Base-by-base conservation (phyloP, 2,888 invertebrate species). In the Lasioglossum figueresi region DNA sequence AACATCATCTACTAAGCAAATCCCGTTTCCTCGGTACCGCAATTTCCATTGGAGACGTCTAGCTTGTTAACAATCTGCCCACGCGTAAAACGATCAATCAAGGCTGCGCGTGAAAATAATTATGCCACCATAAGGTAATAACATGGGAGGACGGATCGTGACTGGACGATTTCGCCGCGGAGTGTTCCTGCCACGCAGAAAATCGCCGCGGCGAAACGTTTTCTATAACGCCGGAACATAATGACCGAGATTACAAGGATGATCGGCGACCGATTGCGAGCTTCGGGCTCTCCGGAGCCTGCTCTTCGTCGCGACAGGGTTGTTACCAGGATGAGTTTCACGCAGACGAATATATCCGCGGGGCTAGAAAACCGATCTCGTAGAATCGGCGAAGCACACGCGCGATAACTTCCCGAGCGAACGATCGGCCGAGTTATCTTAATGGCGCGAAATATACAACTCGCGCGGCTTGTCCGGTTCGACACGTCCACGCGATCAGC, bases 371-470 rank as follows among this genome's bases (percentile, higher is more conserved):
- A 85, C 80, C 81, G 76, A 84, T 76, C 73, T 31, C 80, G 31
- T 43, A 66, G 76, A 79, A 68, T 79, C 66, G 63, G 56, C 77
- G 56, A 52, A 40, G 63, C 34, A 72, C 72, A 56, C 76, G 73
- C 70, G 70, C 87, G 87, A 87, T 87, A 88, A 86, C 73, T 87
- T 86, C 78, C 66, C 77, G 73, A 80, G 27, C 83, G 66, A 78
- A 83, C 83, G 90, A 91, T 88, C 84, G 70, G 66, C 2, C 83
- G 77, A 78, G 78, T 86, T 91, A 91, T 89, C 91, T 90, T 89
- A 88, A 91, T 73, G 81, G 82, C 79, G 80, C 59, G 82, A 86
- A 88, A 81, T 87, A 79, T 80, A 86, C 75, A 79, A 85, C 78
- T 73, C 59, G 2, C 76, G 40, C 23, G 63, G 66, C 59, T 68